Conservation (phyloP, 1,140 invertebrate species). For the Drosophila athabasca region DNA sequence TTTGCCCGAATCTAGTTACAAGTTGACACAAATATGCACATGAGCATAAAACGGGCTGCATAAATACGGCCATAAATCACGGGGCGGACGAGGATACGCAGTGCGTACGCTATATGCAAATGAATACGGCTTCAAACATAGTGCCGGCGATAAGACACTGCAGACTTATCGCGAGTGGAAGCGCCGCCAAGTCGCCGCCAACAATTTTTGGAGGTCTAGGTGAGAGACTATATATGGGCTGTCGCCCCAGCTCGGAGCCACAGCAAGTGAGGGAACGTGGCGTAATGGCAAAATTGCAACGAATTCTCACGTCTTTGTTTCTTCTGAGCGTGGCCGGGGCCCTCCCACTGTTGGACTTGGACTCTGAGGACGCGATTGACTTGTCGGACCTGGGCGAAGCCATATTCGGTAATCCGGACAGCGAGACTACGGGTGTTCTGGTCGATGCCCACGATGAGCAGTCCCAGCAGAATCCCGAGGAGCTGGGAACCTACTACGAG, state of each 20-base stretch:
- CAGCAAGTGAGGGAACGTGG: constrained; percentile 20
- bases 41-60: constrained; percentile 41
- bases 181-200: constrained; percentile 31
- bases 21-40: constrained; percentile 53
- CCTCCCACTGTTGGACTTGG: constrained; percentile 29
- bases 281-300: constrained; percentile 49
- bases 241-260: neutral
- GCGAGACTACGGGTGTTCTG: constrained; percentile 84
- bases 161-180: constrained; percentile 12
- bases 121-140: constrained; percentile 43
- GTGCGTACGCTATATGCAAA: constrained; percentile 61
- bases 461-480: constrained; percentile 88
- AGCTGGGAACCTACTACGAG: constrained; percentile 89
- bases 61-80: constrained; percentile 61
- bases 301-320: constrained; percentile 3
- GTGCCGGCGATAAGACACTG: constrained; percentile 44
- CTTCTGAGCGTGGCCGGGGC: constrained; percentile 4
- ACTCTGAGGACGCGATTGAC: constrained; percentile 83
- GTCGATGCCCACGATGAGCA: constrained; percentile 87
- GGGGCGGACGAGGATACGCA: constrained; percentile 31
- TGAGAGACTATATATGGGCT: constrained; percentile 50
- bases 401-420: constrained; percentile 85
- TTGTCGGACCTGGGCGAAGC: constrained; percentile 84
- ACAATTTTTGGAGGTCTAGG: constrained; percentile 68
- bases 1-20: constrained; percentile 12